Percentiles rank a stretch among this genome's conserved stretches.
Evolutionary conservation across 2,888 invertebrate species (phyloP).

Genomic region (Catotricha subobsoleta): DNA sequence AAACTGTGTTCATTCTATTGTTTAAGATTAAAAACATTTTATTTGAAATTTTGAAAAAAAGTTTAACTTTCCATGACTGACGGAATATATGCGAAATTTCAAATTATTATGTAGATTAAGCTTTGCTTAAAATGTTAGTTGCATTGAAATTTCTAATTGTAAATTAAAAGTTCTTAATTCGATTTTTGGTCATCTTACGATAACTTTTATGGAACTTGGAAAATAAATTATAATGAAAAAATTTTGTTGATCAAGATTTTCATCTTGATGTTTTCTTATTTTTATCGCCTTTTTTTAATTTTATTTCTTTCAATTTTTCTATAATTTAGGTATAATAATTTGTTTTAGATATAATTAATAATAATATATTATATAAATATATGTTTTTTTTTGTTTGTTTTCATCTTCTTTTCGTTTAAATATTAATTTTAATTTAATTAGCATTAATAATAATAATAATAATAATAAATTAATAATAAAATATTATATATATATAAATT

Average conservation of each 20-base stretch:
- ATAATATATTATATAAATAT: not conserved
- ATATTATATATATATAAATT: too few relatives aligned
- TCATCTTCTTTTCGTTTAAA: not conserved
- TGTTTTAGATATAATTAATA: not conserved
- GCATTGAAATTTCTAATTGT: too few relatives aligned
- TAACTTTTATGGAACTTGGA: too few relatives aligned
- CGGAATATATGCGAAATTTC: not conserved
- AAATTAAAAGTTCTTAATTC: too few relatives aligned
- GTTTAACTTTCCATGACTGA: not conserved
- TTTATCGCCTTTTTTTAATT: not conserved
- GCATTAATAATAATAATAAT: too few relatives aligned
- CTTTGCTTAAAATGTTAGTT: not conserved
- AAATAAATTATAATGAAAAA: too few relatives aligned
- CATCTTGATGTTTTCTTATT: not conserved
- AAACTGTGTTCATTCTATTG: too few relatives aligned
- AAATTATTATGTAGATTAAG: not conserved
- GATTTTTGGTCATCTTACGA: too few relatives aligned
- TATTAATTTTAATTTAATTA: constrained; percentile 1
- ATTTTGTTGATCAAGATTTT: too few relatives aligned
- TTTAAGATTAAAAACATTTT: too few relatives aligned
- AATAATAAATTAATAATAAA: too few relatives aligned
- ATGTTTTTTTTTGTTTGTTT: not conserved
- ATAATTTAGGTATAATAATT: not conserved
- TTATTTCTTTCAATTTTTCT: not conserved
- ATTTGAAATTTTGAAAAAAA: too few relatives aligned